Evolutionary conservation across 2,113 vertebrate genomes (phyloP).

Genomic region (Struthio camelus): DNA sequence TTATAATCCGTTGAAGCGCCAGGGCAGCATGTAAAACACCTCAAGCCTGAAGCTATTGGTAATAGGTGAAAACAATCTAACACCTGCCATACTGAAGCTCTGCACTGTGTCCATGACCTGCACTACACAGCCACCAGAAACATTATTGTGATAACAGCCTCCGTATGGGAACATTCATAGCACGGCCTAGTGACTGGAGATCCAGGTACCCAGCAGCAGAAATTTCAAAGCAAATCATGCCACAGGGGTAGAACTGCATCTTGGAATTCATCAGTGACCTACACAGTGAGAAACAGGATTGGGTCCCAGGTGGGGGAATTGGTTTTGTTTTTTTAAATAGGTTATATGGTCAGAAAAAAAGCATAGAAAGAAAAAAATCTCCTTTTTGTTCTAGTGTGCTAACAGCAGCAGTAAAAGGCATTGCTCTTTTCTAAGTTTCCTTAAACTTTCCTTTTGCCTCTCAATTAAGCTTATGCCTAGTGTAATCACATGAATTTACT

Average conservation of each 20-base stretch:
- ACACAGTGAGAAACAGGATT: not conserved
- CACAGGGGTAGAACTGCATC: not conserved
- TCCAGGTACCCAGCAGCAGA: not conserved
- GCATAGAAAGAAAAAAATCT: not conserved
- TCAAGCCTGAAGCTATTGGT: not conserved
- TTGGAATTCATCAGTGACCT: not conserved
- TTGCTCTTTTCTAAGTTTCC: not conserved
- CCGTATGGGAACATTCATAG: fast-evolving
- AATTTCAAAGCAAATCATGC: not conserved
- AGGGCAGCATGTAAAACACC: not conserved
- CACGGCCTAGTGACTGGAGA: no score
- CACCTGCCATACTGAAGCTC: not conserved
- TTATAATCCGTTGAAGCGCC: not conserved
- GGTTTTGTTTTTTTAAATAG: not conserved
- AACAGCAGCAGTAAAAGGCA: not conserved
- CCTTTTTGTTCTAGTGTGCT: not conserved
- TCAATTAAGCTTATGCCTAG: not conserved
- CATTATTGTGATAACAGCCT: not conserved
- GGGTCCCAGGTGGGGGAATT: not conserved
- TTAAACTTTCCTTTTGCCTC: not conserved
- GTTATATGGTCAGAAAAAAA: not conserved
- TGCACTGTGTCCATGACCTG: no score
- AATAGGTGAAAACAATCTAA: not conserved
- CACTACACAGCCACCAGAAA: not conserved
- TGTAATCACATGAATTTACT: not conserved